phyloP scores from a whole-genome alignment of 2,888 invertebrate genomes.

The Dynastes grantii region DNA sequence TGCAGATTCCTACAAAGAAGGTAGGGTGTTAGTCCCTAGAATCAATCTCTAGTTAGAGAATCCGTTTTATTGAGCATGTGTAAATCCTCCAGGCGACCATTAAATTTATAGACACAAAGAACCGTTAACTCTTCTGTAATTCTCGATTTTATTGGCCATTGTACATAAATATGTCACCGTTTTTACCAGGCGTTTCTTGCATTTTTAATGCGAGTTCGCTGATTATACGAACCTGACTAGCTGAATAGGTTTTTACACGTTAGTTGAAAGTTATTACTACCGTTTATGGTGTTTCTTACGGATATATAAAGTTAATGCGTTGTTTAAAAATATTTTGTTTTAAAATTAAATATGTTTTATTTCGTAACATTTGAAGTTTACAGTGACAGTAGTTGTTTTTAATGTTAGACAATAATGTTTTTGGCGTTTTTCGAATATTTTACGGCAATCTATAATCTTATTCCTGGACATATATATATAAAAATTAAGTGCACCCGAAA shows the following conservation, averaged over 20 bases:
- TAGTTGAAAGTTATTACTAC: slow-evolving; percentile 4
- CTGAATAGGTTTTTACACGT: not conserved
- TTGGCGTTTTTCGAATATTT: too few relatives aligned
- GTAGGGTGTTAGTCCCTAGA: slow-evolving; percentile 9
- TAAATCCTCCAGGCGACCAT: slow-evolving; percentile 41
- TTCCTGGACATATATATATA: too few relatives aligned
- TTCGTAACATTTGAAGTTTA: too few relatives aligned
- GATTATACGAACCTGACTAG: slow-evolving; percentile 21
- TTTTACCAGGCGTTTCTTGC: slow-evolving; percentile 47
- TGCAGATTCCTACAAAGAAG: slow-evolving; percentile 1
- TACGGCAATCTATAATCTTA: too few relatives aligned
- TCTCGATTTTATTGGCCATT: slow-evolving; percentile 46
- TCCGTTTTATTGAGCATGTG: slow-evolving; percentile 43
- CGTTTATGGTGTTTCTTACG: not conserved
- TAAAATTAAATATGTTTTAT: not conserved
- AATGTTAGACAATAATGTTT: too few relatives aligned
- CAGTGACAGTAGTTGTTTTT: too few relatives aligned
- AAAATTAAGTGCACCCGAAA: too few relatives aligned
- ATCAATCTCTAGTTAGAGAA: slow-evolving; percentile 30
- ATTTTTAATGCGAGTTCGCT: slow-evolving; percentile 47
- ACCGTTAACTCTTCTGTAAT: slow-evolving; percentile 50
- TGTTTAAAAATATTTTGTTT: too few relatives aligned
- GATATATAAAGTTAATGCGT: too few relatives aligned
- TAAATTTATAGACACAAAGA: slow-evolving; percentile 50
- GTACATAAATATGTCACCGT: slow-evolving; percentile 49